phyloP scores from a whole-genome alignment of 1,140 invertebrate species.

The Achatina immaculata region DNA sequence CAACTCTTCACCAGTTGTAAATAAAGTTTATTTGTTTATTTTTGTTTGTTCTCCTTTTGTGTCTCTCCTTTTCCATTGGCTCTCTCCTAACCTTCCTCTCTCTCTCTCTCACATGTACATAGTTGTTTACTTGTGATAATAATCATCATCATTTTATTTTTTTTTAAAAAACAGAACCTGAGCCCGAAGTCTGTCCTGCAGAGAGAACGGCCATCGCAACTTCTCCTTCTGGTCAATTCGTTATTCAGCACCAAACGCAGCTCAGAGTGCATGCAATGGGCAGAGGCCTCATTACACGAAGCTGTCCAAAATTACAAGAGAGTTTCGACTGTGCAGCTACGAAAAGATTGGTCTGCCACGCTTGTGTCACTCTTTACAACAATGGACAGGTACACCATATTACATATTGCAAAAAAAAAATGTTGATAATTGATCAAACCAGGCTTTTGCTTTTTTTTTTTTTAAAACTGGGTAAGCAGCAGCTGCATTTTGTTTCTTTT shows the following conservation, averaged over 20 bases:
- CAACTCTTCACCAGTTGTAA: too few relatives aligned
- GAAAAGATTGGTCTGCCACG: slow-evolving; percentile 70
- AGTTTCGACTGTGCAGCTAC: slow-evolving; percentile 46
- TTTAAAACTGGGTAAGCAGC: too few relatives aligned
- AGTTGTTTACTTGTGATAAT: too few relatives aligned
- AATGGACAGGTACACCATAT: slow-evolving; percentile 74
- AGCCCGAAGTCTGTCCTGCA: background rate
- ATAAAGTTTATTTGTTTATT: too few relatives aligned
- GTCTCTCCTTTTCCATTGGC: too few relatives aligned
- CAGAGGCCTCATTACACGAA: slow-evolving; percentile 78
- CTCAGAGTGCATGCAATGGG: slow-evolving; percentile 81
- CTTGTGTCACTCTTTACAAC: slow-evolving; percentile 79
- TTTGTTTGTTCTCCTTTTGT: too few relatives aligned
- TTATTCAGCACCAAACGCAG: slow-evolving; percentile 76
- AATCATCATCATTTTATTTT: background rate
- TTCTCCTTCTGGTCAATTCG: slow-evolving; percentile 80
- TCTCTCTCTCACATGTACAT: too few relatives aligned
- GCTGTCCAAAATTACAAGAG: slow-evolving; percentile 64
- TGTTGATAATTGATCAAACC: too few relatives aligned
- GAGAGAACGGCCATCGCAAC: slow-evolving; percentile 74
- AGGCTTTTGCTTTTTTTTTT: too few relatives aligned
- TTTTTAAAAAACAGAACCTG: slow-evolving; percentile 8
- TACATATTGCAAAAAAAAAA: too few relatives aligned
- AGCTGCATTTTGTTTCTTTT: background rate
- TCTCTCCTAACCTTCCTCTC: too few relatives aligned